Base-by-base conservation (phyloP, 2,797 vertebrate genomes). In the Vultur gryphus region DNA sequence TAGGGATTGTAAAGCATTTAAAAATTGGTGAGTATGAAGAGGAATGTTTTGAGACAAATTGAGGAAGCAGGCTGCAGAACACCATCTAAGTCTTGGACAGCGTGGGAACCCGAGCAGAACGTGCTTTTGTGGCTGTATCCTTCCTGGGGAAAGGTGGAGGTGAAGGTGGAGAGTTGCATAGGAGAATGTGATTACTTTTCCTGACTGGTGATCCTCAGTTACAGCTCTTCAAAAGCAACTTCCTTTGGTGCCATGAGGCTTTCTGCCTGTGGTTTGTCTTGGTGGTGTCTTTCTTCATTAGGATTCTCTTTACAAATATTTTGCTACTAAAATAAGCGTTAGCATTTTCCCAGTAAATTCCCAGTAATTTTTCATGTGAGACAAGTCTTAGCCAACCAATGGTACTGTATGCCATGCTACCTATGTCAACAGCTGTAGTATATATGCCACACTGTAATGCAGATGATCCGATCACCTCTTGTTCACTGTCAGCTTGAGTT, bases 191-290 rank as follows among this genome's bases (percentile, higher is more conserved):
- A 7, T 17, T 46, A 7, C 5, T 46, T 48, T 57, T 49, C 2
- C 66, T 79, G n/a, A 37, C 11, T 25, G 14, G 7, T 15, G 19
- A 43, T 35, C 3, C 26, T 76, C 16, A 24, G 15, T 17, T 37
- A 11, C 0, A 65, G 13, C 6, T 37, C 13, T 48, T 79, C 44
- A n/a, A 65, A 66, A 59, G 3, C 54, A 76, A 3, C 10, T 57
- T 37, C 0, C 2, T 49, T 41, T 86, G 1, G 0, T 26, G 51
- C 15, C 15, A 7, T 16, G 3, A 44, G 8, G 46, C 33, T 77
- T 51, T 28, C 49, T 65, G 4, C 13, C 17, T 52, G 12, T 29
- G 14, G 1, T 49, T 92, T 66, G 33, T 66, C 33, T 48, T 73
- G 28, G 7, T 29, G 10, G 3, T 33, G 19, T 9, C 59, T 75